Percentiles rank a stretch among this genome's conserved stretches.
These are phyloP conservation scores for Copidosoma aretas DNA, from an alignment of 2,888 invertebrate species.

Conservation along the genomic window DNA sequence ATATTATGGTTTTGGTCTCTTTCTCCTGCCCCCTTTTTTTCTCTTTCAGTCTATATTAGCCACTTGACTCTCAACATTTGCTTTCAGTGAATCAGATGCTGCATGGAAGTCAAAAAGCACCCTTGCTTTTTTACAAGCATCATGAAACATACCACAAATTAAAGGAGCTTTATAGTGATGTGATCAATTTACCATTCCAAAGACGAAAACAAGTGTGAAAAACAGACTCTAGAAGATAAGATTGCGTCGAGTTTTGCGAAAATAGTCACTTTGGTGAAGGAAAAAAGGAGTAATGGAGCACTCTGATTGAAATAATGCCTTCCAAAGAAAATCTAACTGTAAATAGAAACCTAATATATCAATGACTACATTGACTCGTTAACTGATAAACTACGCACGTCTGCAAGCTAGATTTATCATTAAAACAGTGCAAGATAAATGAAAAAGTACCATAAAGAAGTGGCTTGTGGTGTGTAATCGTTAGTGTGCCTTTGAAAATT, in stretches of 20 bases:
- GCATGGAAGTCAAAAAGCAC: slow-evolving; percentile 6
- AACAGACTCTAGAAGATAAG: slow-evolving; percentile 22
- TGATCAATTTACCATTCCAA: slow-evolving; percentile 10
- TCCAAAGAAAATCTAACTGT: slow-evolving; percentile 17
- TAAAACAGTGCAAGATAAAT: slow-evolving; percentile 1
- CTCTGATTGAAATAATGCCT: slow-evolving; percentile 11
- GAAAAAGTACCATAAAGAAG: background rate
- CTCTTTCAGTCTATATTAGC: background rate
- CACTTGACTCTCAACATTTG: slow-evolving; percentile 10
- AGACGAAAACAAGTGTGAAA: slow-evolving; percentile 19
- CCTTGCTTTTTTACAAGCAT: slow-evolving; percentile 7
- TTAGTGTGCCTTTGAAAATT: slow-evolving; percentile 13
- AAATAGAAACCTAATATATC: slow-evolving; percentile 18
- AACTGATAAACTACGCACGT: slow-evolving; percentile 16
- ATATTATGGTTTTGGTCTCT: background rate
- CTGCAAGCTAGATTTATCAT: slow-evolving; percentile 3
- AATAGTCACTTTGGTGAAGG: background rate
- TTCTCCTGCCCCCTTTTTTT: background rate
- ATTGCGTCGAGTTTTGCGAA: slow-evolving; percentile 11
- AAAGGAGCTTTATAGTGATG: slow-evolving; percentile 17
- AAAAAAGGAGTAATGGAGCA: slow-evolving; percentile 2
- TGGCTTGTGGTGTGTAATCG: slow-evolving; percentile 13
- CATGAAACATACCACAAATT: slow-evolving; percentile 9
- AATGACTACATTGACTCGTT: slow-evolving; percentile 3
- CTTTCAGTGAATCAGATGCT: slow-evolving; percentile 22